phyloP scores from a whole-genome alignment of 1,140 invertebrate genomes.

The Anthonomus grandis region DNA sequence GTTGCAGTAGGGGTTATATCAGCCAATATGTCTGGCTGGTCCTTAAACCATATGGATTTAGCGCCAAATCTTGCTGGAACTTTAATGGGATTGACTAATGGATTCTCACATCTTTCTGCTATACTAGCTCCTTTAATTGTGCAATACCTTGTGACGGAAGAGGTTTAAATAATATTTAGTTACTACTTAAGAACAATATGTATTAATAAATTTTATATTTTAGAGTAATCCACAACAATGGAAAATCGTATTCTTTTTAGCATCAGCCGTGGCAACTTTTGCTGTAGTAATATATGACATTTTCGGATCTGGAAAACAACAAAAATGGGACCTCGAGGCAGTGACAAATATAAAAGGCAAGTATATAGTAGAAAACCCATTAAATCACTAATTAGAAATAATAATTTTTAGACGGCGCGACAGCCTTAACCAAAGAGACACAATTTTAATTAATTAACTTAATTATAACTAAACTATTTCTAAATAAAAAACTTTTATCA shows the following conservation, averaged over 20 bases:
- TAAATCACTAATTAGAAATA: too few relatives aligned
- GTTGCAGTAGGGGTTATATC: constrained; percentile 72
- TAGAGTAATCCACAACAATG: constrained; percentile 22
- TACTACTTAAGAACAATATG: constrained; percentile 12
- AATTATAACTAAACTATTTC: too few relatives aligned
- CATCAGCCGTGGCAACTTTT: not conserved
- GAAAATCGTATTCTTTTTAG: constrained; percentile 12
- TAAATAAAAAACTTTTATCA: too few relatives aligned
- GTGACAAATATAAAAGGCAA: too few relatives aligned
- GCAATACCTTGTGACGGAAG: constrained; percentile 61
- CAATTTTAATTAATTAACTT: too few relatives aligned
- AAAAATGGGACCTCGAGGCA: constrained; percentile 8
- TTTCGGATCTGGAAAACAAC: constrained; percentile 20
- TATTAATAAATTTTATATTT: constrained; percentile 21
- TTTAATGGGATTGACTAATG: constrained; percentile 74
- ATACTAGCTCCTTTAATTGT: constrained; percentile 67
- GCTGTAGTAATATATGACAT: constrained; percentile 5
- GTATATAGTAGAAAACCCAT: too few relatives aligned
- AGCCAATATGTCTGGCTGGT: constrained; percentile 66
- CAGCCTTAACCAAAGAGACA: too few relatives aligned
- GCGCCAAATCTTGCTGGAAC: constrained; percentile 67
- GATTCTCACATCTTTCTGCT: constrained; percentile 64
- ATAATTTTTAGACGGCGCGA: too few relatives aligned
- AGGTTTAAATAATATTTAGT: constrained; percentile 49
- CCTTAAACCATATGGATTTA: constrained; percentile 68